phyloP scores from a whole-genome alignment of 2,113 vertebrate species.

The Pterocles orientalis region DNA sequence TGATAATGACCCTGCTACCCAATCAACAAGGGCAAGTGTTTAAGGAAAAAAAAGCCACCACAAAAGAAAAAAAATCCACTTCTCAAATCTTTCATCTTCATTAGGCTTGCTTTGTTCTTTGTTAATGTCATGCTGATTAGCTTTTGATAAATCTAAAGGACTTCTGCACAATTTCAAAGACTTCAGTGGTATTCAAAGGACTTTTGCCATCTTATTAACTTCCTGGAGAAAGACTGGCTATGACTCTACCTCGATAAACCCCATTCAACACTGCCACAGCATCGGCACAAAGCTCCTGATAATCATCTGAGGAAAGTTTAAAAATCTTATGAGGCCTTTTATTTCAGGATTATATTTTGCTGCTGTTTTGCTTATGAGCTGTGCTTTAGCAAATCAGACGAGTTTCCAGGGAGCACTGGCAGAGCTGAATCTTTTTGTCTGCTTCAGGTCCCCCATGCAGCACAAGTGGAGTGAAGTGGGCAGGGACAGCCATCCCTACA shows the following conservation, averaged over 20 bases:
- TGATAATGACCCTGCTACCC: background rate
- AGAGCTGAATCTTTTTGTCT: background rate
- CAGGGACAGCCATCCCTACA: background rate
- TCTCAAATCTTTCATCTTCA: slow-evolving; percentile 49
- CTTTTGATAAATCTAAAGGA: slow-evolving; percentile 14
- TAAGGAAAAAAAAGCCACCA: background rate
- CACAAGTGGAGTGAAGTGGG: background rate
- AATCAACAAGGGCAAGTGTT: slow-evolving; percentile 21
- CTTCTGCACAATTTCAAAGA: slow-evolving; percentile 44
- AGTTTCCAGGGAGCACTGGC: background rate
- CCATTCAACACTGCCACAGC: background rate
- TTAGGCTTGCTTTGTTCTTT: slow-evolving; percentile 47
- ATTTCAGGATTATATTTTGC: background rate
- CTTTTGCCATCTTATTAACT: background rate
- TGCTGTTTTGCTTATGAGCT: background rate
- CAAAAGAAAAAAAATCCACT: background rate
- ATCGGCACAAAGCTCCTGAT: background rate
- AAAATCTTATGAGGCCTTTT: background rate
- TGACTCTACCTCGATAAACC: background rate
- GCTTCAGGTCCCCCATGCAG: background rate
- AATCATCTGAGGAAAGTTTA: background rate
- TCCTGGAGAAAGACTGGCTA: background rate
- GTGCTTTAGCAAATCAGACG: background rate
- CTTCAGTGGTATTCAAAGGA: background rate
- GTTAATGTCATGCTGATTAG: slow-evolving; percentile 47